Percentiles rank a stretch among this genome's conserved stretches.
Evolutionary conservation across 2,888 invertebrate species (phyloP).

Genomic region (Ophioninae sp.): DNA sequence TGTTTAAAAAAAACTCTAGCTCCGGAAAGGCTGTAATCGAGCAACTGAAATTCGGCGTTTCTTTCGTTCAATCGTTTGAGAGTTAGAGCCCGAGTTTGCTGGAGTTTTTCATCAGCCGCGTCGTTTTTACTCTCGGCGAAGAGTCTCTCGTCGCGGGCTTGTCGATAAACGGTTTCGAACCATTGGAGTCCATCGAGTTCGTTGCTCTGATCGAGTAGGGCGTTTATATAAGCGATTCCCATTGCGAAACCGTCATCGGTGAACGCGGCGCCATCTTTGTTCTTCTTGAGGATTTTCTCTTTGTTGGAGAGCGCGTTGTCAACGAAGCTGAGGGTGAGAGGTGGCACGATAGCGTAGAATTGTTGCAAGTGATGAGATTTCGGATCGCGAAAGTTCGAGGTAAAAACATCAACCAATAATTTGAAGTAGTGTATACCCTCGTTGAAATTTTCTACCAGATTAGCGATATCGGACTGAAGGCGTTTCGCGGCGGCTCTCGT

Average conservation of each 20-base stretch:
- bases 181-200: constrained; percentile 97
- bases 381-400: constrained; percentile 90
- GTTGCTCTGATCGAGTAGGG: constrained; percentile 90
- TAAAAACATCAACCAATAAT: constrained; percentile 95
- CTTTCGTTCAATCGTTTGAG: constrained; percentile 87
- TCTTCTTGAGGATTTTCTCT: constrained; percentile 95
- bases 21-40: constrained; percentile 95
- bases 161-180: constrained; percentile 93
- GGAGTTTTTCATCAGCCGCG: constrained; percentile 92
- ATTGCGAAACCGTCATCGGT: constrained; percentile 99
- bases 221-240: constrained; percentile 96
- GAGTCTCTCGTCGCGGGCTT: constrained; percentile 86
- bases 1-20: constrained; percentile 96
- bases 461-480: constrained; percentile 89
- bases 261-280: constrained; percentile 93
- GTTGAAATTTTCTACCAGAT: constrained; percentile 91
- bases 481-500: constrained; percentile 87
- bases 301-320: constrained; percentile 96
- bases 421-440: constrained; percentile 95
- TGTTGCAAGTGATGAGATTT: constrained; percentile 94
- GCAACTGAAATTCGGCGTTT: constrained; percentile 89
- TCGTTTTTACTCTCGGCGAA: constrained; percentile 83
- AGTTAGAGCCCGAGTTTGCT: constrained; percentile 94
- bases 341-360: constrained; percentile 96
- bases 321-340: constrained; percentile 96